Percentiles rank a stretch among this genome's conserved stretches.
Evolutionary conservation across 2,797 vertebrate genomes (phyloP).

Genomic region (Phalanger gymnotis): DNA sequence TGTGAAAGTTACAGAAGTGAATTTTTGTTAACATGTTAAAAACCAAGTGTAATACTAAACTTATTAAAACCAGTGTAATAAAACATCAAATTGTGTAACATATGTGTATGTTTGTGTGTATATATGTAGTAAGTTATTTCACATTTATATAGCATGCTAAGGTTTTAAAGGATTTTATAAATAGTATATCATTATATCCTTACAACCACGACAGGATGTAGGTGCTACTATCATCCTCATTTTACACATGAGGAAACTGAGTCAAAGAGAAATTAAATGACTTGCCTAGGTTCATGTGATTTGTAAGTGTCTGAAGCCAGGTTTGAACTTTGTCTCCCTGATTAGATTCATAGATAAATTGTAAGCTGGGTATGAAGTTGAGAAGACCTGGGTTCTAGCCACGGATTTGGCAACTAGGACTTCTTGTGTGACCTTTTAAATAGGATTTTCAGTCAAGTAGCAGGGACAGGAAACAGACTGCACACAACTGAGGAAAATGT

Average conservation of each 20-base stretch:
- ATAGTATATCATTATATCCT: not conserved
- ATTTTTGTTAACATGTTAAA: not conserved
- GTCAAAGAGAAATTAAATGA: not conserved
- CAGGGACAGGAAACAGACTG: not conserved
- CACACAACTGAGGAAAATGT: not conserved
- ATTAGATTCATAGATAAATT: not conserved
- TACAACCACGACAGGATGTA: not conserved
- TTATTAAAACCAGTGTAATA: not conserved
- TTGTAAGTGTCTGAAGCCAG: not conserved
- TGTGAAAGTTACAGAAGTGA: not conserved
- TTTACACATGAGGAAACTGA: not conserved
- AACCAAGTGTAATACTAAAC: not conserved
- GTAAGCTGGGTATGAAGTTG: not conserved
- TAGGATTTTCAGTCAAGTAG: not conserved
- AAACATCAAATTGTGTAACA: not conserved
- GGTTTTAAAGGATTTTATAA: not conserved
- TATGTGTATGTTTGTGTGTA: rapidly evolving
- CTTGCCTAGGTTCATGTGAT: not conserved
- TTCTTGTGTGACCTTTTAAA: not conserved
- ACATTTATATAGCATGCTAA: not conserved
- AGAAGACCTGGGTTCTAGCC: not conserved
- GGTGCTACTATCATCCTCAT: not conserved
- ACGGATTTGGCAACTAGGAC: not conserved
- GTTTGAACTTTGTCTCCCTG: not conserved
- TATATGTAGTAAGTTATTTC: not conserved